Conservation (phyloP, 1,140 invertebrate species). For the Eulimnadia texana region DNA sequence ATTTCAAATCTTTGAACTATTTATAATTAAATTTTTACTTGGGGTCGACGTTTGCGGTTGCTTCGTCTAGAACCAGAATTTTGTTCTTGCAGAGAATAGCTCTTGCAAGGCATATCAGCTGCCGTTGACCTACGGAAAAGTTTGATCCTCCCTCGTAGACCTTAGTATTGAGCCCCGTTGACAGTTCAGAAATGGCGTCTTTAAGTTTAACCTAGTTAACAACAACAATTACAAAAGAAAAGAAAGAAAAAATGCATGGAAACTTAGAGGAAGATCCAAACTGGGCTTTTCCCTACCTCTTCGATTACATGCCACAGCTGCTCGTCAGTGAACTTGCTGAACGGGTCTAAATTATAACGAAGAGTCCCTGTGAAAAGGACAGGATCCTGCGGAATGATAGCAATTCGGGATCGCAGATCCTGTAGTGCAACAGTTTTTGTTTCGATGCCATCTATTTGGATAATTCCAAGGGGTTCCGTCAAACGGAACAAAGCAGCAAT, state of each 20-base stretch:
- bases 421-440: slow-evolving; percentile 47
- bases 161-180: slow-evolving; percentile 46
- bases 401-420: slow-evolving; percentile 51
- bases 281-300: slow-evolving; percentile 43
- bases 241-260: no score
- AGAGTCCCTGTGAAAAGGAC: slow-evolving; percentile 70
- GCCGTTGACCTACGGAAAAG: slow-evolving; percentile 66
- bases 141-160: slow-evolving; percentile 59
- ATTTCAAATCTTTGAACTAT: not conserved
- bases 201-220: slow-evolving; percentile 57
- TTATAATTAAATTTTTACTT: slow-evolving; percentile 29
- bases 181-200: slow-evolving; percentile 42
- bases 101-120: slow-evolving; percentile 45
- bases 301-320: slow-evolving; percentile 55
- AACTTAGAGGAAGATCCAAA: no score
- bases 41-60: slow-evolving; percentile 53
- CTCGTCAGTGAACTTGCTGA: slow-evolving; percentile 50
- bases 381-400: slow-evolving; percentile 76
- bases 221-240: no score
- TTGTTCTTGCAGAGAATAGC: slow-evolving; percentile 49
- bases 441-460: slow-evolving; percentile 52
- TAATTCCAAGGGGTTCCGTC: slow-evolving; percentile 33
- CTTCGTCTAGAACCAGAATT: slow-evolving; percentile 54
- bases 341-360: slow-evolving; percentile 76
- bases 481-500: slow-evolving; percentile 42